These are phyloP conservation scores for Thamnophis elegans DNA, from an alignment of 2,797 vertebrate genomes.

Conservation along the genomic window DNA sequence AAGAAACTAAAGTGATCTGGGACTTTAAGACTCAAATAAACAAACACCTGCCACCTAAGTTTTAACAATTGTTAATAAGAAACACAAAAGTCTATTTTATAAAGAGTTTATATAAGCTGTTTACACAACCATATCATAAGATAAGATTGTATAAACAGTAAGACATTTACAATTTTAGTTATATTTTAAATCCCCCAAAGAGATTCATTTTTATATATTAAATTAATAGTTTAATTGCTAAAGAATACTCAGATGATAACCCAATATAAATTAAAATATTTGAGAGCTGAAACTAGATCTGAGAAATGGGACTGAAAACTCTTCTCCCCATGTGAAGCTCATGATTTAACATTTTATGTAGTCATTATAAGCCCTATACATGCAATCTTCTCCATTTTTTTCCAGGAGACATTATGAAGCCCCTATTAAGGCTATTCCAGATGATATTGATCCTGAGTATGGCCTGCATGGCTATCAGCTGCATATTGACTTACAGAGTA, in stretches of 20 bases:
- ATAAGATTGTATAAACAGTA: not conserved
- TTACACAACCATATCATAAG: not conserved
- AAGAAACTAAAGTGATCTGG: not conserved
- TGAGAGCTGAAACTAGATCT: not conserved
- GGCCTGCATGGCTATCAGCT: conserved; percentile 86
- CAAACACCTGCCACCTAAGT: not conserved
- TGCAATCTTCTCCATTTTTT: not conserved
- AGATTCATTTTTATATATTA: not conserved
- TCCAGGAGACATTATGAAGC: conserved; percentile 72
- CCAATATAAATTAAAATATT: not conserved
- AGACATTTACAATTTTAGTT: not conserved
- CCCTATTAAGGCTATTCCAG: conserved; percentile 62
- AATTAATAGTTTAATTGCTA: not conserved
- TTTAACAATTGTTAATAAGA: not conserved
- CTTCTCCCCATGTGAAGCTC: not conserved
- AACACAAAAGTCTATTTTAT: not conserved
- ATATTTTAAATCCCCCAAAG: not conserved
- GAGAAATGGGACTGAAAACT: not conserved
- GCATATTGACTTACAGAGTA: conserved; percentile 81
- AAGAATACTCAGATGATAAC: not conserved
- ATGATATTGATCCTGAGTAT: conserved; percentile 82
- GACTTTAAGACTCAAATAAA: not conserved
- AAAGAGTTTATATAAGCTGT: not conserved
- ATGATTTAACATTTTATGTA: not conserved
- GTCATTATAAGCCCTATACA: not conserved